A percentile compares a stretch with the other conserved stretches of the same genome.
These are phyloP conservation scores for Malthinus flaveolus DNA, from an alignment of 2,888 invertebrate species.

Conservation along the genomic window DNA sequence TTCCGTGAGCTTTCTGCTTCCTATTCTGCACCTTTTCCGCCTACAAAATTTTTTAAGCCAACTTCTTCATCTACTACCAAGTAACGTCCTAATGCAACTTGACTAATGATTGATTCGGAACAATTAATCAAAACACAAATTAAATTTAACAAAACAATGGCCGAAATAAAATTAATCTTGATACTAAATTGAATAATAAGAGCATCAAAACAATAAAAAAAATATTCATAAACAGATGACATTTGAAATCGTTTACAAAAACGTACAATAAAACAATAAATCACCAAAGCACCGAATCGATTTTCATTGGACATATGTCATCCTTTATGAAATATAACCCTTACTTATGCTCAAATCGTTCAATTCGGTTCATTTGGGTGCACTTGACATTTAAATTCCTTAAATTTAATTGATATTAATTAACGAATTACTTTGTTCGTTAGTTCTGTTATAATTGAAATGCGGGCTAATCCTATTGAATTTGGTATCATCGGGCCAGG, in stretches of 20 bases:
- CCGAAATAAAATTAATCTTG: constrained; percentile 26
- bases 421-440: constrained; percentile 42
- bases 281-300: constrained; percentile 42
- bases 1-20: no score
- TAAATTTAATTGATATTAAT: constrained; percentile 33
- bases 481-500: constrained; percentile 27
- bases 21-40: no score
- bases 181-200: constrained; percentile 33
- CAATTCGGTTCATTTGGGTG: constrained; percentile 38
- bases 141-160: constrained; percentile 8
- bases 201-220: constrained; percentile 34
- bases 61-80: no score
- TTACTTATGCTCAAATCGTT: constrained; percentile 33
- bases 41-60: no score
- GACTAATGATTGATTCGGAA: no score
- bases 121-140: no score
- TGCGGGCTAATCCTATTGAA: constrained; percentile 42
- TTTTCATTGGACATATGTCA: constrained; percentile 45
- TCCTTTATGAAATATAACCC: constrained; percentile 38
- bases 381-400: constrained; percentile 33
- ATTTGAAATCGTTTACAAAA: constrained; percentile 39
- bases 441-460: constrained; percentile 42
- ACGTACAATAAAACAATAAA: constrained; percentile 45
- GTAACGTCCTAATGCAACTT: no score
- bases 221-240: constrained; percentile 40